Evolutionary conservation across 2,113 vertebrate genomes (phyloP), one percentile per base, ranked within the genome.

Genomic region (Prolemur simus): DNA sequence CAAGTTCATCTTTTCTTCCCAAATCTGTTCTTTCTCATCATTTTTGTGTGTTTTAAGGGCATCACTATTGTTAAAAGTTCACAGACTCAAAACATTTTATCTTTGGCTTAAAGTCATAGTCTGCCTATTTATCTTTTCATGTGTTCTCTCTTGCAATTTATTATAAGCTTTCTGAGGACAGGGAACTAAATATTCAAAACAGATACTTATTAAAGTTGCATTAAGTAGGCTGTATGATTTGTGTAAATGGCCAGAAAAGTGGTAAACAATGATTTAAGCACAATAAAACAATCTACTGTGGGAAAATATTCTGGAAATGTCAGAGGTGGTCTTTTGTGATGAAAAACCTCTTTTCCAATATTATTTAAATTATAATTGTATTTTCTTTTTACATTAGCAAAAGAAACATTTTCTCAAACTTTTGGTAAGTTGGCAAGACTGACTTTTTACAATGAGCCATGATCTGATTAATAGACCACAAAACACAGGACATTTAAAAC

Each of bases 401-500:
- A 73, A 83, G 49, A 29, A 89, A 64, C 54, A 84, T 39, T 49
- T 9, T 71, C 25, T 83, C 73, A 52, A 76, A 64, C 8, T n/a
- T 71, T 60, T 76, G 45, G 8, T 52, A 92, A 64, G 27, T 54
- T 85, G n/a, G n/a, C 18, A 85, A 64, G 66, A 37, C 27, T 82
- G 27, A 64, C 73, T 82, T 85, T 85, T 88, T 73, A 56, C 76
- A 69, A 58, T 52, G 69, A 89, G 66, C 23, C 54, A 86, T 80
- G 21, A 91, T 42, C 54, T 91, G 29, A 87, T 37, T 45, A 37
- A 54, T 3, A 91, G n/a, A 54, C 42, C 21, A 73, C 23, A 85
- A 69, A 73, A 95, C 17, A 87, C 21, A 93, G 64, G 42, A 64
- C 71, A 86, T 80, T 85, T 95, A 81, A 60, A 91, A 52, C 66